These are phyloP conservation scores for Contarinia nasturtii DNA, from an alignment of 1,140 invertebrate genomes.

Conservation along the genomic window DNA sequence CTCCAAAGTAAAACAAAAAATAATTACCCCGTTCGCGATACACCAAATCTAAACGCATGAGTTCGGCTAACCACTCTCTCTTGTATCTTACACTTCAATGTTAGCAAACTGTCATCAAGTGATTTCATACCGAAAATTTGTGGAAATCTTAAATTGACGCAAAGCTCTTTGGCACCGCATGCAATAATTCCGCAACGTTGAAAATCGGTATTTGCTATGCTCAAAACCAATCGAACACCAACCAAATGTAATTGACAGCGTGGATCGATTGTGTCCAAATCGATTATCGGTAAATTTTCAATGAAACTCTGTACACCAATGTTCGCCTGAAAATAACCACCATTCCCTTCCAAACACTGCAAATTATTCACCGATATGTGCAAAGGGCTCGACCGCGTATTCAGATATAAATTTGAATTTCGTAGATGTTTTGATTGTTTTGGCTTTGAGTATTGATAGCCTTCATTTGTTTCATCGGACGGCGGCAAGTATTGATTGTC, in stretches of 20 bases:
- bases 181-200: constrained; percentile 21
- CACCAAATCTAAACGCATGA: constrained; percentile 26
- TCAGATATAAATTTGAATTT: too few species aligned
- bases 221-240: constrained; percentile 13
- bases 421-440: too few species aligned
- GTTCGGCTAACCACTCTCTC: constrained; percentile 34
- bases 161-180: constrained; percentile 25
- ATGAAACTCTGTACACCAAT: constrained; percentile 19
- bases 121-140: constrained; percentile 34
- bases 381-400: constrained; percentile 1
- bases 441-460: too few species aligned
- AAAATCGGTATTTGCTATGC: constrained; percentile 15
- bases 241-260: constrained; percentile 15
- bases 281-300: constrained; percentile 13
- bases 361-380: constrained; percentile 17
- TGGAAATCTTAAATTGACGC: constrained; percentile 38
- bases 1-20: too few species aligned
- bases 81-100: constrained; percentile 39
- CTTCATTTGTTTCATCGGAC: too few species aligned
- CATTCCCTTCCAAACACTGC: constrained; percentile 13
- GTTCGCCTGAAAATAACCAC: constrained; percentile 15
- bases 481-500: too few species aligned
- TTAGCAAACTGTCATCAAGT: constrained; percentile 36
- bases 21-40: constrained; percentile 23
- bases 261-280: constrained; percentile 10